Evolutionary conservation across 2,113 vertebrate species (phyloP).

Genomic region (Podarcis raffonei): DNA sequence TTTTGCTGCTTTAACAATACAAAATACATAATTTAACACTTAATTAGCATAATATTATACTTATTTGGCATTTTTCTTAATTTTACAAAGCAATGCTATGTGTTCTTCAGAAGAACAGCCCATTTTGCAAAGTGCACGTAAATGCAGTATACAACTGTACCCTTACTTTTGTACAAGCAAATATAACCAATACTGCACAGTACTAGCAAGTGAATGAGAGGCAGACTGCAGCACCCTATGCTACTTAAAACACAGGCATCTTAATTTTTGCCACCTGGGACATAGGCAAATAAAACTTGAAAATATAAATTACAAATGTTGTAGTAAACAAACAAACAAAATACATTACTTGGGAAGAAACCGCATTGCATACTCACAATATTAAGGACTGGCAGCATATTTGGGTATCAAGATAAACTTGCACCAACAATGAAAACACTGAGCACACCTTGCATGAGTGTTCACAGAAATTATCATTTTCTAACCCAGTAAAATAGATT

Average conservation of each 20-base stretch:
- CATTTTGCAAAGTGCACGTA: neutral
- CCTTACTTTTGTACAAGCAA: neutral
- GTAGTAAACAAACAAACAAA: neutral
- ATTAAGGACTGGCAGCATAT: neutral
- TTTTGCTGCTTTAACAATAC: too few relatives aligned
- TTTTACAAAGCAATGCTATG: neutral
- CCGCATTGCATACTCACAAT: neutral
- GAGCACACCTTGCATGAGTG: neutral
- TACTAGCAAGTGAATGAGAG: neutral
- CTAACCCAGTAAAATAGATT: neutral
- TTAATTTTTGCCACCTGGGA: neutral
- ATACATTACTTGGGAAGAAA: neutral
- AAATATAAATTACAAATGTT: neutral
- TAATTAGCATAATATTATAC: neutral
- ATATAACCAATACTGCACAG: neutral
- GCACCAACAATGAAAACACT: neutral
- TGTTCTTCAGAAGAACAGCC: neutral
- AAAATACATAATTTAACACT: too few relatives aligned
- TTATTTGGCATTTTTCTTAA: neutral
- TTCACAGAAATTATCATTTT: neutral
- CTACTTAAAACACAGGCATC: neutral
- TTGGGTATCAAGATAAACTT: neutral
- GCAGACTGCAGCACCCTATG: neutral
- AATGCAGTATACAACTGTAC: neutral
- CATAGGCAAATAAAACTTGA: neutral